Percentiles rank a stretch among this genome's conserved stretches.
Evolutionary conservation across 2,797 vertebrate species (phyloP).

Genomic region (Cirrhinus mrigala): DNA sequence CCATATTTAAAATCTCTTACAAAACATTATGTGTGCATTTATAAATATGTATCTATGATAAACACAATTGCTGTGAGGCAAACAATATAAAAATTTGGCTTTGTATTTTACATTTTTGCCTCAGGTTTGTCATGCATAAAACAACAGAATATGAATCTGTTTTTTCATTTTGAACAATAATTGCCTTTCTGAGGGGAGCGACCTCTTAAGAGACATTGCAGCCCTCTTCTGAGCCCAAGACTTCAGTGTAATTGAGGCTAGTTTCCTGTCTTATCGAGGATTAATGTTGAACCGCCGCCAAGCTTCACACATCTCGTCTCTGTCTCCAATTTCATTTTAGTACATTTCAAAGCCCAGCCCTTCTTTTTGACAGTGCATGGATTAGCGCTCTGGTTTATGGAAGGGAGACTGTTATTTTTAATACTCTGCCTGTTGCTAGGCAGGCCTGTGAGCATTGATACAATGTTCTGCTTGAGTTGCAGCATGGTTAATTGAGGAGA

Average conservation of each 20-base stretch:
- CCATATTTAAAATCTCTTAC: slow-evolving; percentile 36
- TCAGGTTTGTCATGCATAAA: slow-evolving; percentile 60
- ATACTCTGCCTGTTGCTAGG: slow-evolving; percentile 40
- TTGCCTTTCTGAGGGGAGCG: slow-evolving; percentile 46
- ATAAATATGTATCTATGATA: slow-evolving; percentile 64
- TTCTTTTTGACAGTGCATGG: slow-evolving; percentile 37
- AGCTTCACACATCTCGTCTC: slow-evolving; percentile 17
- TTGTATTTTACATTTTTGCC: slow-evolving; percentile 50
- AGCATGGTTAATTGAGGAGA: slow-evolving; percentile 36
- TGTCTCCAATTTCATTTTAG: slow-evolving; percentile 17
- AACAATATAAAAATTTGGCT: slow-evolving; percentile 33
- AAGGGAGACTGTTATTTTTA: slow-evolving; percentile 46
- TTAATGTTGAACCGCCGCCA: slow-evolving; percentile 12
- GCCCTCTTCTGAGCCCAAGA: slow-evolving; percentile 3
- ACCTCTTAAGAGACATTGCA: slow-evolving; percentile 19
- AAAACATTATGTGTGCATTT: slow-evolving; percentile 48
- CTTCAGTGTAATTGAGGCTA: slow-evolving; percentile 20
- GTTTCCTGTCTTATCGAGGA: slow-evolving; percentile 28
- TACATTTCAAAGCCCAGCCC: slow-evolving; percentile 34
- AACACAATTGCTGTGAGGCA: slow-evolving; percentile 54
- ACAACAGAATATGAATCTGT: slow-evolving; percentile 59
- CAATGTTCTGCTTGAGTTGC: slow-evolving; percentile 44
- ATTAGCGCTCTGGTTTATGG: slow-evolving; percentile 34
- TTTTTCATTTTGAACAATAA: slow-evolving; percentile 61
- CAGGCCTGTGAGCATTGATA: slow-evolving; percentile 28